Base-by-base conservation (phyloP, 1,140 invertebrate species). In the Hylaeus anthracinus region DNA sequence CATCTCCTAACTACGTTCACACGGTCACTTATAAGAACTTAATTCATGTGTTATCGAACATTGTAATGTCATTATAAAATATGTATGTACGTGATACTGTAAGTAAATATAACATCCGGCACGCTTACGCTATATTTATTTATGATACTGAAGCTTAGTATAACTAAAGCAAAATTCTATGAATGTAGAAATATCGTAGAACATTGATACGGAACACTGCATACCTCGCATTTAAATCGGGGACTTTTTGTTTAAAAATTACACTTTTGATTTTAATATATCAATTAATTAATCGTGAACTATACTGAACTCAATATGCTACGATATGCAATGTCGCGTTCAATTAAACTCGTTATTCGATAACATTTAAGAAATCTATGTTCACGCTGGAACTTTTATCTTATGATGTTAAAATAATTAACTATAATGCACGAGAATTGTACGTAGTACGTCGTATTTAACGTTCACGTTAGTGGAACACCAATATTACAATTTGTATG, bases 31-130 rank as follows among this genome's bases (percentile, higher is more conserved):
- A 77, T 10, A 37, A 70, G 60, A 78, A 78, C n/a, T 60, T 69
- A 75, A 64, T 8, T 63, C 15, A 26, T 26, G 48, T 81, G 61
- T 67, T 64, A 61, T 69, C 43, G 56, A 76, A 80, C 73, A 4
- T 72, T 56, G 45, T 64, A 79, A 75, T 39, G 51, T 72, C 80
- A 43, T 77, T 84, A 75, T 70, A 72, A 75, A 60, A 58, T 65
- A 72, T 67, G 9, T 65, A 72, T 67, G 9, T 45, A 71, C 9
- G 56, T 64, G 10, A 55, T 55, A 61, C 41, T 55, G 10, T 53
- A 48, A 58, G 4, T 55, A 55, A 71, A 77, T 71, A 73, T 60
- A 77, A 77, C 81, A 53, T 53, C 70, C 48, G 12, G 37, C 26
- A 61, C 60, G 9, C 41, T 37, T 64, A 70, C 1, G 15, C 12